These are phyloP conservation scores for Rhineura floridana DNA, from an alignment of 2,113 vertebrate species.

Conservation along the genomic window DNA sequence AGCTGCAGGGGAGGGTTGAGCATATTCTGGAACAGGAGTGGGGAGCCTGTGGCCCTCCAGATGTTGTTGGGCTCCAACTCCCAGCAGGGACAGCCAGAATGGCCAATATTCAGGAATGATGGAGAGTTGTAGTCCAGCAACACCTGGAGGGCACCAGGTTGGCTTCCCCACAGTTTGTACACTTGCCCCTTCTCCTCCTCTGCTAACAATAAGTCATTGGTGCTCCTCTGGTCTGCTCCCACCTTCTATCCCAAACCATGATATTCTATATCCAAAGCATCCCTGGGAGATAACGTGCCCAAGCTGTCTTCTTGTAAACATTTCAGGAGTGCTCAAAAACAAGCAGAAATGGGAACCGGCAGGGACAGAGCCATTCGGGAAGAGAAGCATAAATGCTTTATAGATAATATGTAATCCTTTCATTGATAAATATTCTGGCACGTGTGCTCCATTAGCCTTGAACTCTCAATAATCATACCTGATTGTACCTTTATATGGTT, in stretches of 20 bases:
- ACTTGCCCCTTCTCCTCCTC: no score
- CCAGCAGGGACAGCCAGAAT: no score
- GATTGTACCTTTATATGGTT: background rate
- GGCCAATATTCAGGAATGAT: no score
- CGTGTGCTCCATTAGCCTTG: background rate
- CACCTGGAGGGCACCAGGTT: no score
- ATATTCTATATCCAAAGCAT: background rate
- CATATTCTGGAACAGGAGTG: no score
- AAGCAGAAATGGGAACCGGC: background rate
- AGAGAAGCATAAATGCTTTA: background rate
- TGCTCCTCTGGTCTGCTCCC: background rate
- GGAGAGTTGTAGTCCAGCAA: no score
- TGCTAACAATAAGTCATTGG: background rate
- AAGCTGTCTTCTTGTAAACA: background rate
- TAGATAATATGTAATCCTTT: accelerated
- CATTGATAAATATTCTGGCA: background rate
- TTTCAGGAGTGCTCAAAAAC: background rate
- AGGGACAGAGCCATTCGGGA: background rate
- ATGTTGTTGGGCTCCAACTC: no score
- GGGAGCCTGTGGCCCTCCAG: no score
- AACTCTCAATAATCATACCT: background rate
- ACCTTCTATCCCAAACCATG: background rate
- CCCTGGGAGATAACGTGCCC: background rate
- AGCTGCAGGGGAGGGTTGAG: background rate
- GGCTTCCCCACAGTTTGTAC: background rate